Conservation (phyloP, 92 coral and sea anemone species). For the Porites rus region DNA sequence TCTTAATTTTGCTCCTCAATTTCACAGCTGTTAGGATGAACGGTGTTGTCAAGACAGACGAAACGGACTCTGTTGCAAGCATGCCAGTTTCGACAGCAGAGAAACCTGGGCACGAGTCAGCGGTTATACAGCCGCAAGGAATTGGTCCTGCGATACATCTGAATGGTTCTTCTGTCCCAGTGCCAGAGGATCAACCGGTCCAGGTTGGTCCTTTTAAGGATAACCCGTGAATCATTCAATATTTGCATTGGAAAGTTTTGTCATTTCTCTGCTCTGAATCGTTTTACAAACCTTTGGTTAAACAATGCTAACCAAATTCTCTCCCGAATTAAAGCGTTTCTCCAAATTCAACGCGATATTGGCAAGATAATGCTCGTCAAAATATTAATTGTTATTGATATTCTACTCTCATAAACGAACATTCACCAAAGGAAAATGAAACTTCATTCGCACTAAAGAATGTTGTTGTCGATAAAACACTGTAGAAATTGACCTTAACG, state of each 20-base stretch:
- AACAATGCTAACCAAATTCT: neutral
- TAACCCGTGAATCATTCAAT: neutral
- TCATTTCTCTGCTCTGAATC: neutral
- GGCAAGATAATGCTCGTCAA: no score
- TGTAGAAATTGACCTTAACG: no score
- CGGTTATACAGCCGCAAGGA: slow-evolving; percentile 81
- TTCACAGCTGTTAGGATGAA: slow-evolving; percentile 78
- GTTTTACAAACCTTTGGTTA: neutral
- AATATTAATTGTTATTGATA: no score
- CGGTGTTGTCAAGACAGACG: slow-evolving; percentile 83
- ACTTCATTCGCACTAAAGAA: no score
- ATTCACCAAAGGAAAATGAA: no score
- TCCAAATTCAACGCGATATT: no score
- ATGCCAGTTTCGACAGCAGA: slow-evolving; percentile 51
- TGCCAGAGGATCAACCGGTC: slow-evolving; percentile 76
- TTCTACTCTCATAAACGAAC: no score
- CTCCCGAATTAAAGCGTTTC: no score
- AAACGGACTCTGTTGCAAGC: slow-evolving; percentile 68
- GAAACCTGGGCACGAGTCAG: slow-evolving; percentile 61
- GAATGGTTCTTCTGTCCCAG: slow-evolving; percentile 84
- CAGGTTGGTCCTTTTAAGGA: slow-evolving; percentile 38
- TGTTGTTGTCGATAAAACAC: no score
- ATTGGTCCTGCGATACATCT: slow-evolving; percentile 89
- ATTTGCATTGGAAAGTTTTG: neutral
- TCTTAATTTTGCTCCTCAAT: no score